Evolutionary conservation across 2,888 invertebrate species (phyloP).

Genomic region (Apotomis betuletana): DNA sequence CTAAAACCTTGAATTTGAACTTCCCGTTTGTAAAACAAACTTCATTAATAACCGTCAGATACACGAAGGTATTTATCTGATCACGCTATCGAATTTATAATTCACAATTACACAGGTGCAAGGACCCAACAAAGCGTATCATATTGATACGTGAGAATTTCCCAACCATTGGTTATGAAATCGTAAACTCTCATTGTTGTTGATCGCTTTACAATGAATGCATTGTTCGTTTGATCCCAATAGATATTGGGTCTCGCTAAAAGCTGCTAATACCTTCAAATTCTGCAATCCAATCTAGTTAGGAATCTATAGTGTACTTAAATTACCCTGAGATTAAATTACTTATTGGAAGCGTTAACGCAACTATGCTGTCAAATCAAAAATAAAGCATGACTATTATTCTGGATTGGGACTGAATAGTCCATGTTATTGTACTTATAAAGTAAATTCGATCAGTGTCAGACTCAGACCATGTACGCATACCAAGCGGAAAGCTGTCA

Average conservation of each 20-base stretch:
- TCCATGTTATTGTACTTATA: not conserved
- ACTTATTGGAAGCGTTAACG: conserved; percentile 3
- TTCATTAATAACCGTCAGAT: conserved; percentile 31
- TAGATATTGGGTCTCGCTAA: conserved; percentile 25
- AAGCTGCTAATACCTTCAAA: conserved; percentile 12
- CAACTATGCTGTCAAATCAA: not conserved
- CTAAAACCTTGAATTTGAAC: conserved; percentile 2
- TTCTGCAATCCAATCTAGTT: conserved; percentile 1
- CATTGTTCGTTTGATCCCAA: conserved; percentile 63
- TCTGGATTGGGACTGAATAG: conserved; percentile 22
- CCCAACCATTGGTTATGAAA: conserved; percentile 72
- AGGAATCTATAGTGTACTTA: conserved; percentile 8
- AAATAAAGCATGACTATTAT: not conserved
- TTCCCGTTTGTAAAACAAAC: not conserved
- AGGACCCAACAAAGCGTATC: conserved; percentile 48
- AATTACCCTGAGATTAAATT: not conserved
- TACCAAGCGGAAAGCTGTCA: conserved; percentile 43
- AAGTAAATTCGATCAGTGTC: conserved; percentile 21
- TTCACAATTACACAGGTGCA: conserved; percentile 55
- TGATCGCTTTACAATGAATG: conserved; percentile 68
- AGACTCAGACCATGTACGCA: conserved; percentile 14
- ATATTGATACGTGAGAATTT: conserved; percentile 72
- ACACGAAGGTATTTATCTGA: conserved; percentile 19
- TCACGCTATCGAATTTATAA: conserved; percentile 40
- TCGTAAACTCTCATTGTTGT: conserved; percentile 69